Evolutionary conservation across 1,140 invertebrate species (phyloP).

Genomic region (Orius insidiosus): DNA sequence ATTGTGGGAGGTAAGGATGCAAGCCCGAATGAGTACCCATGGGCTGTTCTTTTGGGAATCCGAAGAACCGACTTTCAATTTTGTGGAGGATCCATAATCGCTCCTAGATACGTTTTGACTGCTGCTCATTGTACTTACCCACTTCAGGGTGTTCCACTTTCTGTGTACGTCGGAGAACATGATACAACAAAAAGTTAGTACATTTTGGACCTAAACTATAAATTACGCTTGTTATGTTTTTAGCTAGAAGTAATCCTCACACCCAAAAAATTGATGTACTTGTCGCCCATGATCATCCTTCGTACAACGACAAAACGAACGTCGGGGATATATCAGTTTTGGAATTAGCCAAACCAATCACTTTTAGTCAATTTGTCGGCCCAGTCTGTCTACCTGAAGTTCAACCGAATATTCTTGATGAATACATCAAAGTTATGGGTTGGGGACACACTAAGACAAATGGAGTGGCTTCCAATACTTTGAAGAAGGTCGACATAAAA

Average conservation of each 20-base stretch:
- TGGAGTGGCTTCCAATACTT: background rate
- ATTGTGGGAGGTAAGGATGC: conserved; percentile 45
- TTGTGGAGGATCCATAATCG: conserved; percentile 27
- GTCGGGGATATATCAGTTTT: conserved; percentile 40
- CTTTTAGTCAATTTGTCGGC: conserved; percentile 18
- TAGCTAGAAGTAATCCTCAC: background rate
- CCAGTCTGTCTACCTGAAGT: conserved; percentile 1
- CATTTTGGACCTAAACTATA: no score
- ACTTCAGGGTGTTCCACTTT: background rate
- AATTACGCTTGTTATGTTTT: no score
- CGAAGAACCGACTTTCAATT: conserved; percentile 21
- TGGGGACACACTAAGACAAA: conserved; percentile 6
- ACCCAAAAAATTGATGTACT: conserved; percentile 1
- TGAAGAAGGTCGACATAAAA: conserved; percentile 5
- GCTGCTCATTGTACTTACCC: conserved; percentile 25
- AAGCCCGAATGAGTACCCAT: conserved; percentile 34
- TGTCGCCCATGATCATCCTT: conserved; percentile 21
- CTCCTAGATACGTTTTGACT: conserved; percentile 24
- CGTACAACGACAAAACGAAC: conserved; percentile 26
- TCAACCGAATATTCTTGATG: background rate
- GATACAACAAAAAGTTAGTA: no score
- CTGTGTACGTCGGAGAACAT: conserved; percentile 1
- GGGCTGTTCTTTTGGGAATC: conserved; percentile 1
- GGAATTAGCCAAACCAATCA: conserved; percentile 21
- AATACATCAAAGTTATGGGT: conserved; percentile 10